phyloP scores from a whole-genome alignment of 2,888 invertebrate genomes.

The Coronaproctus castanopsis region DNA sequence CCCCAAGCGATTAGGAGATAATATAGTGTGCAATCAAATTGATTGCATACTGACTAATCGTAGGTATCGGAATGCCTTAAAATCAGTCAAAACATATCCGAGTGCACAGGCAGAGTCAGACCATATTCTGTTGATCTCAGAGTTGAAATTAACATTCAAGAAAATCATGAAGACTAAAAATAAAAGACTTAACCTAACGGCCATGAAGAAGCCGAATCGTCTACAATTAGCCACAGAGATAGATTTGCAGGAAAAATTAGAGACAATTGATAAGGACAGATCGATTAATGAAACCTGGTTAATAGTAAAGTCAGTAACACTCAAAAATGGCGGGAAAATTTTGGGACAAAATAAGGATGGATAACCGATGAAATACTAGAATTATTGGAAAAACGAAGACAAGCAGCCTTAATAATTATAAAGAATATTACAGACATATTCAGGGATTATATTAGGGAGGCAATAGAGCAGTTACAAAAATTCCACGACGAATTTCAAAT shows the following conservation, averaged over 20 bases:
- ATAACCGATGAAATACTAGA: not conserved
- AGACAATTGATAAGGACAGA: not conserved
- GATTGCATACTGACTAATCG: not conserved
- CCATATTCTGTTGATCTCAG: not conserved
- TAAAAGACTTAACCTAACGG: not conserved
- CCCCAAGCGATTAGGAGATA: not conserved
- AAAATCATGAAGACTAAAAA: not conserved
- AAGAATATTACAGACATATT: not conserved
- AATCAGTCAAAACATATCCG: not conserved
- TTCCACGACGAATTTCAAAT: not conserved
- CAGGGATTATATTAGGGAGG: not conserved
- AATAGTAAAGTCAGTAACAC: not conserved
- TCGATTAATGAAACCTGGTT: not conserved
- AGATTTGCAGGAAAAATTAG: not conserved
- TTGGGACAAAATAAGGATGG: not conserved
- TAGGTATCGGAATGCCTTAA: not conserved
- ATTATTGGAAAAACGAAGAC: not conserved
- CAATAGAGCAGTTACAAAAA: not conserved
- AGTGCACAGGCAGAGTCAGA: not conserved
- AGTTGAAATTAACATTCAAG: not conserved
- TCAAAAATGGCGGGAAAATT: not conserved
- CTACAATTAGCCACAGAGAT: not conserved
- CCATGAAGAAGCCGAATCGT: not conserved
- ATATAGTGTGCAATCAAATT: not conserved
- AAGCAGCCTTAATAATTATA: not conserved